Base-by-base conservation (phyloP, 2,888 invertebrate species). In the Mechanitis messenoides region DNA sequence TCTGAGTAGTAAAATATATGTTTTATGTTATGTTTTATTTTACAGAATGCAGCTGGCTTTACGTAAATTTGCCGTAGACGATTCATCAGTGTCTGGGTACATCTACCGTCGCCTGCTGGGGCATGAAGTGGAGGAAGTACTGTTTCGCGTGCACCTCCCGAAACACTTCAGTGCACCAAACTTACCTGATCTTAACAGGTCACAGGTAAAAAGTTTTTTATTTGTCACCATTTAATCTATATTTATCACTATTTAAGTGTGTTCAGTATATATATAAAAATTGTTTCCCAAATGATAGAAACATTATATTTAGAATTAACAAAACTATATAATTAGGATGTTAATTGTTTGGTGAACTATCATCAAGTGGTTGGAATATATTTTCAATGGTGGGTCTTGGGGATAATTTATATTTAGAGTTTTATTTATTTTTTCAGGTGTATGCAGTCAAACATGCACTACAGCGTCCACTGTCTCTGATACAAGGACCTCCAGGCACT, bases 391-490 rank as follows among this genome's bases (percentile, higher is more conserved):
- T 20, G 20, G 20, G 20, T 20, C 20, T 20, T 20, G 20, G 20
- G 20, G 20, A 20, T 20, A 20, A 20, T 20, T 20, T 20, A 20
- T 20, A 20, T 20, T 20, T 20, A 20, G 0, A 20, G 20, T 20
- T 20, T 20, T 20, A 20, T 20, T 20, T 20, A 20, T 20, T 50
- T 59, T 76, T 74, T n/a, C 78, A 92, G 92, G 97, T 98, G 2
- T 98, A 98, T 80, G 99, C 99, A 0, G 98, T 99, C 0, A 98
- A 99, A 80, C 98, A 99, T 78, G 99, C 98, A 0, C 92, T 99
- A 2, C 98, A 98, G 80, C 92, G 98, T 5, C 99, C 99, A 0
- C 90, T 99, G 31, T 98, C 98, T 35, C 88, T 99, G 45, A 99
- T 99, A 77, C 99, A 99, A 91, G 99, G 97, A 0, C 97, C 97